Conservation (phyloP, 2,113 vertebrate species). For the Sturnira hondurensis region DNA sequence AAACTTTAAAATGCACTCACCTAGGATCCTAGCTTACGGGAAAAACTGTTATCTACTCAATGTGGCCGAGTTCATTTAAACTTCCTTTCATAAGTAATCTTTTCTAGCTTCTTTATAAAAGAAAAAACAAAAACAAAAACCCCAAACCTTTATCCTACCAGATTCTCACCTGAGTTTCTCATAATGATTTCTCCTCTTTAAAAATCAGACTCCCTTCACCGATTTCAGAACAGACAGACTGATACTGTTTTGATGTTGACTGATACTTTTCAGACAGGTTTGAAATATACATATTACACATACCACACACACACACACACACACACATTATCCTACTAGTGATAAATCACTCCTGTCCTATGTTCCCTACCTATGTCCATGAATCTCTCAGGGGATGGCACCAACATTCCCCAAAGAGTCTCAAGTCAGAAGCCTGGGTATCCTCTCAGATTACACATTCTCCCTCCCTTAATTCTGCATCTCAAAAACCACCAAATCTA, state of each 20-base stretch:
- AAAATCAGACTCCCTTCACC: not conserved
- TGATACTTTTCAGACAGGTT: conserved; percentile 3
- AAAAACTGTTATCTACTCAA: not conserved
- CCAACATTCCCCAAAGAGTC: not conserved
- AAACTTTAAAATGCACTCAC: not conserved
- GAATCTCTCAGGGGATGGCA: not conserved
- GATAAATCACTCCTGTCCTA: not conserved
- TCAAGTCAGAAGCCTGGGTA: not conserved
- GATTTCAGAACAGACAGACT: not conserved
- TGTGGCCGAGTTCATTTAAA: not conserved
- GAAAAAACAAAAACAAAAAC: not conserved
- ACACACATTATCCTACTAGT: not conserved
- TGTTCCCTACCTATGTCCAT: not conserved
- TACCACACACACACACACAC: not conserved
- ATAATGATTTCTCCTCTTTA: not conserved
- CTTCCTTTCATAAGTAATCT: not conserved
- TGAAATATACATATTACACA: not conserved
- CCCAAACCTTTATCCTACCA: not conserved
- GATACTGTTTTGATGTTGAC: not conserved
- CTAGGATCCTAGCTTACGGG: not conserved
- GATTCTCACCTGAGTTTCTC: not conserved
- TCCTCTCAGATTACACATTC: not conserved
- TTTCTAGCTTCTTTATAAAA: not conserved
- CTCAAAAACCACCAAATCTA: not conserved
- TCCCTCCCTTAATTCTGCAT: not conserved